Conservation (phyloP, 2,888 invertebrate genomes). For the Amaurobius ferox region DNA sequence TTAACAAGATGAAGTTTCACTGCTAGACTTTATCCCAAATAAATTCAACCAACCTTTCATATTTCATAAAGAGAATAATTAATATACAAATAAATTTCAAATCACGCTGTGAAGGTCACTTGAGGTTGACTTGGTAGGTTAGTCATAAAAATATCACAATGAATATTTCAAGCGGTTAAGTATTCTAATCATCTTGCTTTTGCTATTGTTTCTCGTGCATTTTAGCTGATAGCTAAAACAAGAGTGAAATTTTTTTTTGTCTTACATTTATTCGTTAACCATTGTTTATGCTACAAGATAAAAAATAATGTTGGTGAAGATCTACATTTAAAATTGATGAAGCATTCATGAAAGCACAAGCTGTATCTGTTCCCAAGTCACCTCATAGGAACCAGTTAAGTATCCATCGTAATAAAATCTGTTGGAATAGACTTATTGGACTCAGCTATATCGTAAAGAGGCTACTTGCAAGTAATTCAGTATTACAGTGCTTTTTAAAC, state of each 20-base stretch:
- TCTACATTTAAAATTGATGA: constrained; percentile 6
- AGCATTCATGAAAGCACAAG: constrained; percentile 32
- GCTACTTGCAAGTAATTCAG: neutral
- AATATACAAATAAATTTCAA: constrained; percentile 44
- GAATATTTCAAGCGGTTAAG: constrained; percentile 52
- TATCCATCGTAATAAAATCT: constrained; percentile 33
- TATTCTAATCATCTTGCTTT: constrained; percentile 58
- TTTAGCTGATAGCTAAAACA: constrained; percentile 45
- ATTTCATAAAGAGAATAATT: constrained; percentile 28
- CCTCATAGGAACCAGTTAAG: constrained; percentile 68
- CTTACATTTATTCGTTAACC: neutral
- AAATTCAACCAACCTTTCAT: constrained; percentile 67
- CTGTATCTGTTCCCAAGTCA: constrained; percentile 65
- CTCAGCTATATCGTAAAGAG: neutral
- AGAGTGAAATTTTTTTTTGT: constrained; percentile 11
- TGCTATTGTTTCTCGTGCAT: constrained; percentile 22
- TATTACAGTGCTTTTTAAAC: neutral
- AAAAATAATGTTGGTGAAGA: neutral
- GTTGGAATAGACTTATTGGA: constrained; percentile 24
- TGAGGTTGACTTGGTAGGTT: constrained; percentile 72
- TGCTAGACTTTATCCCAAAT: constrained; percentile 32
- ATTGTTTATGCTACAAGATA: neutral
- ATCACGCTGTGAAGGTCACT: constrained; percentile 70
- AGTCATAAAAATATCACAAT: constrained; percentile 70
- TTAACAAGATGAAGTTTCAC: constrained; percentile 49